These are phyloP conservation scores for Glareola pratincola DNA, from an alignment of 2,113 vertebrate species.

Conservation along the genomic window DNA sequence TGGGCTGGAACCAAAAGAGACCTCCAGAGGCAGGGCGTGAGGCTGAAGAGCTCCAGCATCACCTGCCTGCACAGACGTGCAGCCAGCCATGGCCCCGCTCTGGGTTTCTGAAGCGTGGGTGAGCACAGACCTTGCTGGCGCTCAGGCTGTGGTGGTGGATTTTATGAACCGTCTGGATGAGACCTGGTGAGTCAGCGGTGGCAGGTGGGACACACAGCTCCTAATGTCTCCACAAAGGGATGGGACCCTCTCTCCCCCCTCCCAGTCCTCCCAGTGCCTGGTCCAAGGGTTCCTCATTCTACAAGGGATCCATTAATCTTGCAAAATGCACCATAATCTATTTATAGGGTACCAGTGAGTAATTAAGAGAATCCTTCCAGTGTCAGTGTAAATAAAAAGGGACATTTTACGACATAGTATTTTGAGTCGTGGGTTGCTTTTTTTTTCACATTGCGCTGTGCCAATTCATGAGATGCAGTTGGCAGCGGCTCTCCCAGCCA, in stretches of 20 bases:
- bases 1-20: not conserved
- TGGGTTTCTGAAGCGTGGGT: accelerated
- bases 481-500: not conserved
- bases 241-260: not conserved
- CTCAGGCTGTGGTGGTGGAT: not conserved
- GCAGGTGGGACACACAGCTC: not conserved
- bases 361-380: not conserved
- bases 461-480: not conserved
- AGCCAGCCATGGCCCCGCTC: not conserved
- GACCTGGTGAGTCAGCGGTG: accelerated
- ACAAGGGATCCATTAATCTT: not conserved
- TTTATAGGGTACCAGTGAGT: not conserved
- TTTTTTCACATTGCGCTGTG: not conserved
- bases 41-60: not conserved
- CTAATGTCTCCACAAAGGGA: not conserved
- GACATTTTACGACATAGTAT: not conserved
- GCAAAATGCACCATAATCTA: not conserved
- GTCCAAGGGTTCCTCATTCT: accelerated
- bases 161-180: not conserved
- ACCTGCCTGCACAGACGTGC: not conserved
- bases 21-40: not conserved
- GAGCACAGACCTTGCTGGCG: not conserved
- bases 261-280: not conserved
- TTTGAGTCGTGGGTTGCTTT: not conserved
- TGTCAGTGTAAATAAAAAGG: not conserved